Percentiles rank a stretch among this genome's conserved stretches.
Evolutionary conservation across 2,113 vertebrate species (phyloP).

Genomic region (Machaerirhynchus nigripectus): DNA sequence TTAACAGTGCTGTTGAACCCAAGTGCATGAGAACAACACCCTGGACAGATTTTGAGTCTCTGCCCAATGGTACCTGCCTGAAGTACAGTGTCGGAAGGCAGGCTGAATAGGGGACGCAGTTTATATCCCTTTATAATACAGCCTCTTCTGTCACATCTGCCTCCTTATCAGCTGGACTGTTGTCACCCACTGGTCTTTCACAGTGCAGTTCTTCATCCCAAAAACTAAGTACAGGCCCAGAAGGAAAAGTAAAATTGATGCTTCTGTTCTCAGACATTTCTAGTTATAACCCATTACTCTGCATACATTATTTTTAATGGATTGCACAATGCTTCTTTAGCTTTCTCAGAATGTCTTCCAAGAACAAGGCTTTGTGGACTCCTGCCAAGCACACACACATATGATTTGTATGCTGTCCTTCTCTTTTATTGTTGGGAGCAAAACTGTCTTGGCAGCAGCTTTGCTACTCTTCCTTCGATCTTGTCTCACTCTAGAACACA

Average conservation of each 20-base stretch:
- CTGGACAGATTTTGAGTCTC: neutral
- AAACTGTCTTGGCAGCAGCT: slow-evolving; percentile 11
- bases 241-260: neutral
- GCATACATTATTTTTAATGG: slow-evolving; percentile 23
- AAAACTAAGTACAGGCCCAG: neutral
- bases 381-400: neutral
- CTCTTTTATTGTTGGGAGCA: neutral
- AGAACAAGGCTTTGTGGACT: slow-evolving; percentile 27
- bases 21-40: neutral
- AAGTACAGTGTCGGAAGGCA: neutral
- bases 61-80: neutral
- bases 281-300: slow-evolving; percentile 4
- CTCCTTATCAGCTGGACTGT: neutral
- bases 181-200: neutral
- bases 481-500: neutral
- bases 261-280: neutral
- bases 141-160: neutral
- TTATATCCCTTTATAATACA: neutral
- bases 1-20: slow-evolving; percentile 4
- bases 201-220: neutral
- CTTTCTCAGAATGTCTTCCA: slow-evolving; percentile 30
- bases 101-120: neutral
- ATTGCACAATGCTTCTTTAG: neutral
- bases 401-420: slow-evolving; percentile 12
- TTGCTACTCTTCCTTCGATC: neutral